Evolutionary conservation across 2,888 invertebrate genomes (phyloP), one percentile per base, ranked within the genome.

Genomic region (Drosophila atroscutellata): DNA sequence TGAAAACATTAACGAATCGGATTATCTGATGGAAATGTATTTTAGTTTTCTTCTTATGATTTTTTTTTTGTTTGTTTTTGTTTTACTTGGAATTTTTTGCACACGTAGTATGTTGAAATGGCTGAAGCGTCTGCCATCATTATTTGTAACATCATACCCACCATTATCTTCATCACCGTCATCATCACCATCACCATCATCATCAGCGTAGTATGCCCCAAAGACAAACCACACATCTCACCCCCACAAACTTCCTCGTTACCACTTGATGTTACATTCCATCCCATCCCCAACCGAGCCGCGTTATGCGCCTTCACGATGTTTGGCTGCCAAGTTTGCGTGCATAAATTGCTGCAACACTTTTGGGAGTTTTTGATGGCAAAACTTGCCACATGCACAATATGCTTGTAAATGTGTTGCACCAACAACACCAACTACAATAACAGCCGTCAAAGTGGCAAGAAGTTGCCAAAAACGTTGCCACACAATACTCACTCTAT

Each of bases 301-400:
- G n/a, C 11, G 24, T 58, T 51, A 34, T 50, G 20, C 75, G 80
- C 65, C 70, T 62, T 75, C 67, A 61, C 65, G 52, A 66, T 80
- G 64, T 73, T 80, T 76, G 49, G 66, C 68, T 69, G 68, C 57
- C 66, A 74, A 80, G 74, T 74, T 86, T 77, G 83, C 71, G 81
- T 86, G 86, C 89, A 84, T 77, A 86, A 83, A 73, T 86, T 83
- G 81, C 65, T 77, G 89, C 83, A 84, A 24, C 78, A 83, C 86
- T 86, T 89, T 89, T 80, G 83, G 89, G 81, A 80, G 70, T 73
- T 77, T 77, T 68, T 80, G 81, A 88, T 84, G 78, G 75, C 66
- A 56, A 85, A 88, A 88, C 80, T 88, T 78, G 77, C 70, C 67
- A 65, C 64, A 81, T 71, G 68, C 72, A 80, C 72, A 69, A 67